Base-by-base conservation (phyloP, 2,113 vertebrate species). In the Cephalopterus ornatus region DNA sequence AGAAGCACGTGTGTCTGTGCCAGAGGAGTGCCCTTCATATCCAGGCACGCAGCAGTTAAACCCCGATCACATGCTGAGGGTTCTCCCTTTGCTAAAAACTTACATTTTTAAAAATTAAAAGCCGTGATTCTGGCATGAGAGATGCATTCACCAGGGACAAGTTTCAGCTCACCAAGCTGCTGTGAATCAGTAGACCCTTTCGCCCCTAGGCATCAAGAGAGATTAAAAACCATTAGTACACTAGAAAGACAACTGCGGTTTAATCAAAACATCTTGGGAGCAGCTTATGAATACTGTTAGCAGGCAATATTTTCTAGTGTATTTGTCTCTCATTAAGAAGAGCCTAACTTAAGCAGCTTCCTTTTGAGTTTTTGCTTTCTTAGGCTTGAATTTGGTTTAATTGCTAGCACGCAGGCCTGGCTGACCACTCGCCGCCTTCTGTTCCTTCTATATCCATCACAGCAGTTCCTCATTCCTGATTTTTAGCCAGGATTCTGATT, bases 201-300 rank as follows among this genome's bases (percentile, higher is more conserved):
- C 5, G 73, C 94, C 93, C 77, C 88, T 32, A 89, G 86, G 93
- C 94, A 95, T 89, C 95, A 93, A 63, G 88, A 94, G 80, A 95
- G 92, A 95, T 95, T 96, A 95, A 93, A 96, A 96, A 85, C 92
- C 96, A 97, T 95, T 96, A 96, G 94, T 91, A 78, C 83, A 90
- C 91, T 88, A 73, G 91, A 92, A 96, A 94, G 87, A 92, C 91
- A 95, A 94, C 82, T 85, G 91, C 37, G 22, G 95, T 93, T 92
- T 94, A 96, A 95, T 96, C 90, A 96, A 89, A 97, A 97, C 86
- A 97, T 96, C 93, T 92, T 81, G 87, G 93, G 94, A 97, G 76
- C 88, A 94, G 92, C 80, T 97, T 96, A 96, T 88, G 93, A 96
- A 94, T 96, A 93, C 92, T 90, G 81, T 96, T 94, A 94, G 95